Evolutionary conservation across 2,113 vertebrate species (phyloP), one percentile per base, ranked within the genome.

Genomic region (Micronycteris hirsuta): DNA sequence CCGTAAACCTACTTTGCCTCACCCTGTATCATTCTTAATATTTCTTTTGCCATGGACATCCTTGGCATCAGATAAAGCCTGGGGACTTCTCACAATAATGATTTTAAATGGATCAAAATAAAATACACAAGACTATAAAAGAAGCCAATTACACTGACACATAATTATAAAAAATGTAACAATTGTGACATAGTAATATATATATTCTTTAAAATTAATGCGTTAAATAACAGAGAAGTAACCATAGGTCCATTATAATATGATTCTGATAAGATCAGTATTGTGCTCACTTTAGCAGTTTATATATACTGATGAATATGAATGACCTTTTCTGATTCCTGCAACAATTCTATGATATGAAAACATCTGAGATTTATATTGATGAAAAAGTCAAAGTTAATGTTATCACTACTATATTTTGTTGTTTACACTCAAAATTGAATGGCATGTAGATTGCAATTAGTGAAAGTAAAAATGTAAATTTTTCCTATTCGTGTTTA

Each of bases 101-200:
- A 86, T 56, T 76, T 91, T 89, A 95, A 94, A 70, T 76, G 22
- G 9, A 65, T n/a, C 31, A 81, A 65, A 93, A 87, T 87, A 61
- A 95, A 65, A 92, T 76, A 91, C 6, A 43, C 41, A 68, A 24
- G 22, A 65, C 56, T 77, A 65, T 0, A 80, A 56, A 95, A 78
- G 31, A 83, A 94, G 8, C 1, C 3, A 87, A 41, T 36, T 78
- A 56, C 49, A 47, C 24, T 84, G 63, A 90, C 84, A 61, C 65
- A n/a, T 47, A 89, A 3, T 36, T 87, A 81, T 61, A 26, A 80
- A 90, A 89, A 83, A 49, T 20, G 19, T 61, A 67, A 74, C 26
- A 43, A 83, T 38, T 76, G 12, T 96, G 58, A 61, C 26, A 61
- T 26, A 61, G 58, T 28, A 28, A 61, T 61, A 61, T 58, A 58